Evolutionary conservation across 1,140 invertebrate genomes (phyloP).

Genomic region (Eupristina koningsbergeri): DNA sequence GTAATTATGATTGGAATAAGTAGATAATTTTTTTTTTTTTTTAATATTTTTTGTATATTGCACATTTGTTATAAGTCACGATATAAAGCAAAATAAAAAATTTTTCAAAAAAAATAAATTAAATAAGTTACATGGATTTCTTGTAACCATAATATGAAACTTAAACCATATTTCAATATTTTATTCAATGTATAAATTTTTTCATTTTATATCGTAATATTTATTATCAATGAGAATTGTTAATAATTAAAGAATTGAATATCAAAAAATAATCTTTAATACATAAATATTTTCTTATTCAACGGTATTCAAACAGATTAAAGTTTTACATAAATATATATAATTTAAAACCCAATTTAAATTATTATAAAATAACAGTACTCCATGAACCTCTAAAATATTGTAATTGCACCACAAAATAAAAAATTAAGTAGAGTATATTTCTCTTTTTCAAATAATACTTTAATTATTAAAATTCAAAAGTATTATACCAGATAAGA

Average conservation of each 20-base stretch:
- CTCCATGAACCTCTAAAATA: not conserved
- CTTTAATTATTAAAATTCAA: not conserved
- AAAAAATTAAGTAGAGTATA: not conserved
- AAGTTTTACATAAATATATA: not conserved
- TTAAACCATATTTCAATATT: not conserved
- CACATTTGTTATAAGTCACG: conserved; percentile 27
- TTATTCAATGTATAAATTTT: not conserved
- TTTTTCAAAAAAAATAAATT: not conserved
- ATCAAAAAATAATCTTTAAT: not conserved
- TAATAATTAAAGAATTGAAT: not conserved
- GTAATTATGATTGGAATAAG: not conserved
- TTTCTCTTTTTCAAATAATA: not conserved
- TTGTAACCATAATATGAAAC: too few species aligned
- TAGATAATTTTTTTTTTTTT: not conserved
- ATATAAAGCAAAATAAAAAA: not conserved
- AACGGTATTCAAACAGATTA: not conserved
- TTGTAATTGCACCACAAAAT: not conserved
- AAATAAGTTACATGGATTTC: not conserved
- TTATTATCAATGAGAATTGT: not conserved
- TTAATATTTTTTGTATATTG: conserved; percentile 40
- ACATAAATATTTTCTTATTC: not conserved
- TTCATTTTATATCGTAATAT: not conserved
- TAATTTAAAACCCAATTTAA: not conserved
- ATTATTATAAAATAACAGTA: not conserved
- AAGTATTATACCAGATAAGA: not conserved